These are phyloP conservation scores for Dastarcus helophoroides DNA, from an alignment of 2,888 invertebrate species.

Conservation along the genomic window DNA sequence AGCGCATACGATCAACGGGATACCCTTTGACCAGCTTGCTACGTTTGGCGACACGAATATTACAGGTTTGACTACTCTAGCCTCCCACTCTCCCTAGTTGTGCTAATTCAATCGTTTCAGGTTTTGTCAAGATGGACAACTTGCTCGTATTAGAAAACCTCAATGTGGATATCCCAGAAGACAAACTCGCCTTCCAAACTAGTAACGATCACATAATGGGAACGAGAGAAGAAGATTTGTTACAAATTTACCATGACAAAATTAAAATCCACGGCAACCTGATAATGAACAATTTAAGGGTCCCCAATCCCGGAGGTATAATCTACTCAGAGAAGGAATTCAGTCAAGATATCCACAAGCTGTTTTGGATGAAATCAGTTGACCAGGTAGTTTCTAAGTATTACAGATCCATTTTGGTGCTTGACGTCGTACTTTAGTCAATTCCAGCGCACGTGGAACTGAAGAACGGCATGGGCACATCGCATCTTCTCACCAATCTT, in stretches of 20 bases:
- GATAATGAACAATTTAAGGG: slow-evolving; percentile 21
- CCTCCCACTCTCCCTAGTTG: no score
- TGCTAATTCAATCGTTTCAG: no score
- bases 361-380: slow-evolving; percentile 31
- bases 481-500: slow-evolving; percentile 23
- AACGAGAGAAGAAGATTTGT: slow-evolving; percentile 25
- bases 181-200: slow-evolving; percentile 14
- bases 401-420: slow-evolving; percentile 2
- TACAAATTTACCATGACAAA: slow-evolving; percentile 29
- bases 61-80: slow-evolving; percentile 16
- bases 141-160: slow-evolving; percentile 22
- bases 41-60: slow-evolving; percentile 17
- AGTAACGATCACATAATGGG: slow-evolving; percentile 22
- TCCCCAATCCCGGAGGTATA: slow-evolving; percentile 18
- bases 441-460: slow-evolving; percentile 26
- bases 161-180: slow-evolving; percentile 18
- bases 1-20: slow-evolving; percentile 22
- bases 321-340: slow-evolving; percentile 22
- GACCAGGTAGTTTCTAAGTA: slow-evolving; percentile 22
- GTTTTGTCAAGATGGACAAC: slow-evolving; percentile 24
- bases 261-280: slow-evolving; percentile 30
- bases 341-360: slow-evolving; percentile 16
- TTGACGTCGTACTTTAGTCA: slow-evolving; percentile 16
- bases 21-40: slow-evolving; percentile 20
- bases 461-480: slow-evolving; percentile 22